Evolutionary conservation across 1,140 invertebrate species (phyloP).

Genomic region (Heliconius eleuchia): DNA sequence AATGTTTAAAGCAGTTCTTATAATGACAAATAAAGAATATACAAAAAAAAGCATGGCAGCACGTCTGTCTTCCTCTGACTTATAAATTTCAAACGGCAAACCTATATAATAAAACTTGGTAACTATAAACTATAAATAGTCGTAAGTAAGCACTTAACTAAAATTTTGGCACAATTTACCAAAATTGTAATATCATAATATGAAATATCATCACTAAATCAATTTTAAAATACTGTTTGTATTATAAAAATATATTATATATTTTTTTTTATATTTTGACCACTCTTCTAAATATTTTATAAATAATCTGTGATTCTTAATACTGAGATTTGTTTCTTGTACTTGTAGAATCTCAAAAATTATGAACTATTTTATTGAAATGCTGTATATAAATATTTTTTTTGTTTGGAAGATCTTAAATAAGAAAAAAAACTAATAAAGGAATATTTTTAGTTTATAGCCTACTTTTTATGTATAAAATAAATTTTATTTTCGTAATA

Average conservation of each 20-base stretch:
- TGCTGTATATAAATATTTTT: background rate
- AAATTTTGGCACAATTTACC: constrained; percentile 63
- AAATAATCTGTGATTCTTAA: background rate
- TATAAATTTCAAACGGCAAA: constrained; percentile 17
- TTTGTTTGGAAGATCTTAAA: background rate
- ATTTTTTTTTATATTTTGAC: constrained; percentile 2
- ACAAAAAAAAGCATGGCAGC: background rate
- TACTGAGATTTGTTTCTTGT: constrained; percentile 20
- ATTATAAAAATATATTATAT: constrained; percentile 14
- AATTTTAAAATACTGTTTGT: constrained; percentile 31
- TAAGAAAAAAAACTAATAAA: background rate
- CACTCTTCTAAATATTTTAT: constrained; percentile 9
- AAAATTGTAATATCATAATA: constrained; percentile 40
- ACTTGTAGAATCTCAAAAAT: constrained; percentile 24
- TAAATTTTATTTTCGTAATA: background rate
- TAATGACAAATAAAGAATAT: background rate
- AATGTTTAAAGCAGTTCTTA: no score
- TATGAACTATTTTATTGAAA: background rate
- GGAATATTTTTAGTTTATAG: background rate
- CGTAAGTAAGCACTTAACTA: constrained; percentile 37
- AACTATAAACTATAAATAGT: constrained; percentile 26
- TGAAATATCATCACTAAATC: constrained; percentile 18
- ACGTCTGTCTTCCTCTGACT: constrained; percentile 1
- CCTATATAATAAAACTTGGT: constrained; percentile 25
- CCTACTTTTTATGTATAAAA: background rate